Base-by-base conservation (phyloP, 2,113 vertebrate genomes). In the Stictonetta naevosa region DNA sequence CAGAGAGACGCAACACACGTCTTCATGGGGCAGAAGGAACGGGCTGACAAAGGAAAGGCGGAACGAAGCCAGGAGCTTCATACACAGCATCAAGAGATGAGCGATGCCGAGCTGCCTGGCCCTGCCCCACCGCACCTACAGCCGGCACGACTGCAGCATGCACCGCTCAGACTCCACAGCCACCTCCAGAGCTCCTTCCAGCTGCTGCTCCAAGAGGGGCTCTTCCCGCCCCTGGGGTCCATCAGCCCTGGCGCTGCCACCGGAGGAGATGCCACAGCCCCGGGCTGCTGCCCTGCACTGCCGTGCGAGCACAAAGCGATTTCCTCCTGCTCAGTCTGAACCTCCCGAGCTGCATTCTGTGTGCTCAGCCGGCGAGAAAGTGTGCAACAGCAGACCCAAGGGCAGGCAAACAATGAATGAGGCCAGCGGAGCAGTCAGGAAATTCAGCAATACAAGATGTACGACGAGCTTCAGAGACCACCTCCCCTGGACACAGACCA, bases 241-340 rank as follows among this genome's bases (percentile, higher is more conserved):
- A 10, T 22, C 68, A 84, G 75, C 23, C 81, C 73, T 34, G 60
- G 60, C 66, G 40, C 31, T 62, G 46, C 58, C 38, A n/a, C n/a
- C 0, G 0, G 59, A 73, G 1, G 4, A 80, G 48, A 21, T 40
- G 48, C 60, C 34, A 62, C 26, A 1, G 0, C 19, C 36, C 13
- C 0, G 0, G 20, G 18, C 1, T 71, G 83, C 87, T 29, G 16
- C 7, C 50, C 83, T 36, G 64, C 3, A 3, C 62, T 31, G 18
- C 31, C 74, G 6, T 1, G 5, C 6, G 22, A 46, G 62, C 59
- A 64, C 42, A 84, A 71, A 0, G 3, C 2, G 36, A 22, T 23
- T 15, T 10, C 67, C 58, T 79, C 1, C 0, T 3, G 34, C 8
- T 85, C 85, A 46, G 9, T 1, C 66, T 58, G 63, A 83, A 46